Base-by-base conservation (phyloP, 2,113 vertebrate genomes). In the Willisornis vidua region DNA sequence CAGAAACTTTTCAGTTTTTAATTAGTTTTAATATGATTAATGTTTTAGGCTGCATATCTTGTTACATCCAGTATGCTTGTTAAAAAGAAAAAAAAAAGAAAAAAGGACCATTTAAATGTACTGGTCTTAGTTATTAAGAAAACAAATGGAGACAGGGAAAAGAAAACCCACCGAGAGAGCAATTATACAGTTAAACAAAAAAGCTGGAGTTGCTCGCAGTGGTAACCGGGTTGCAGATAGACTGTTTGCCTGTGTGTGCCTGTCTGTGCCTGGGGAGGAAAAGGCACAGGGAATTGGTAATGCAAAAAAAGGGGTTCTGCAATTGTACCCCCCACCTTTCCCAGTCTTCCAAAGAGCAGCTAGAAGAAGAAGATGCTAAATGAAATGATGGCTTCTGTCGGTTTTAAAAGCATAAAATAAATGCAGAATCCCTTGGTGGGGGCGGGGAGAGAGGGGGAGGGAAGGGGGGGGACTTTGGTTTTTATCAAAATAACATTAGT, bases 21-120 rank as follows among this genome's bases (percentile, higher is more conserved):
- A 98, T 98, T 98, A 97, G 87, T 96, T 95, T 95, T 94, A 96
- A 95, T 94, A 94, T 95, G 95, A 97, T 93, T 93, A 91, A 97
- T 96, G 95, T 72, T 97, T 97, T 87, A 92, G 87, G 92, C 80
- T 66, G 70, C 45, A 20, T 97, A 94, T 94, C 94, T 96, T 92
- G 82, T 97, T 97, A 97, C 94, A 93, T 85, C 71, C 90, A 93
- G 31, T 76, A 74, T 84, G 92, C 87, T 91, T 86, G 84, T 89
- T 59, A 59, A 91, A 92, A 74, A 70, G 11, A 9, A 45, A 33
- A 70, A 16, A 46, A 54, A 31, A 16, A 28, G 16, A 33, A 43
- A 12, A 37, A 57, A 85, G 29, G 31, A 78, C 78, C 62, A 66
- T 89, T 96, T 96, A 84, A 77, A 87, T 93, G 63, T 90, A 73